These are phyloP conservation scores for Scaptomyza cyrtandrae DNA, from an alignment of 2,888 invertebrate genomes.

Conservation along the genomic window DNA sequence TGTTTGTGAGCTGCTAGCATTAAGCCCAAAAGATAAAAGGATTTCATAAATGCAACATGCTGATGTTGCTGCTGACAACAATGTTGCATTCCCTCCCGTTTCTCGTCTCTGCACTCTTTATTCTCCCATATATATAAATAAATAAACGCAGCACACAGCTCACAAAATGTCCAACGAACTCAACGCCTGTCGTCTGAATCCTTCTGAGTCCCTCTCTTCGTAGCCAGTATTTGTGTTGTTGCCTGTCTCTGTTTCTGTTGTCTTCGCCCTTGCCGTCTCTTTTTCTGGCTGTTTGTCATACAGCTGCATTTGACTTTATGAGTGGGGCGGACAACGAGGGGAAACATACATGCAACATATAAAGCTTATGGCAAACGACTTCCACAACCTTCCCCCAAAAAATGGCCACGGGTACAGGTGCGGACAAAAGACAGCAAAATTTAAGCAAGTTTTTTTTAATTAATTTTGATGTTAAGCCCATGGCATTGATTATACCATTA, in stretches of 20 bases:
- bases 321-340: slow-evolving; percentile 11
- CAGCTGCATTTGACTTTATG: slow-evolving; percentile 64
- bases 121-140: slow-evolving; percentile 63
- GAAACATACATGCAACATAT: slow-evolving; percentile 43
- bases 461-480: slow-evolving; percentile 56
- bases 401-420: background rate
- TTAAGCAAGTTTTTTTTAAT: slow-evolving; percentile 60
- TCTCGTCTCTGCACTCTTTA: slow-evolving; percentile 2
- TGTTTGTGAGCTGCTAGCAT: slow-evolving; percentile 42
- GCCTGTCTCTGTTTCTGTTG: slow-evolving; percentile 7
- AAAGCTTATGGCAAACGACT: slow-evolving; percentile 47
- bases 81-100: slow-evolving; percentile 60
- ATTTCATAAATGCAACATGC: slow-evolving; percentile 82
- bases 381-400: slow-evolving; percentile 12
- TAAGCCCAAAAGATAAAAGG: slow-evolving; percentile 81
- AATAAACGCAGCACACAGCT: slow-evolving; percentile 71
- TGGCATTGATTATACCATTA: slow-evolving; percentile 28
- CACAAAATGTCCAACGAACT: slow-evolving; percentile 73
- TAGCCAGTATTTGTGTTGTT: slow-evolving; percentile 16
- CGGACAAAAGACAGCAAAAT: slow-evolving; percentile 19
- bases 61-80: slow-evolving; percentile 79
- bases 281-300: slow-evolving; percentile 55
- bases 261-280: slow-evolving; percentile 1
- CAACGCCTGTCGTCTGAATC: slow-evolving; percentile 68
- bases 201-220: background rate